Conservation (phyloP, 2,113 vertebrate species). For the Periophthalmus modestus region DNA sequence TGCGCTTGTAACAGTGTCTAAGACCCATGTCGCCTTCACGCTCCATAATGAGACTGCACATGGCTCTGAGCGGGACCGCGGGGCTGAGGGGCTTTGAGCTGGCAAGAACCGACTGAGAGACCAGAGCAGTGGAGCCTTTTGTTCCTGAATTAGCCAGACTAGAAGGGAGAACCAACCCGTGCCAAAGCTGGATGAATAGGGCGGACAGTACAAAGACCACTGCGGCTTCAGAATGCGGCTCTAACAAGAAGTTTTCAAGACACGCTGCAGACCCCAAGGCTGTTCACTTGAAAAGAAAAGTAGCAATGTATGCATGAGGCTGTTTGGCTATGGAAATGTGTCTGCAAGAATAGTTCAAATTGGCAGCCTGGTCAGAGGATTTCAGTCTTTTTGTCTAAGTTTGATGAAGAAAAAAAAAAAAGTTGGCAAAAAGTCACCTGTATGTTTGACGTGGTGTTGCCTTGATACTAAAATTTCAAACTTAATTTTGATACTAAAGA, state of each 20-base stretch:
- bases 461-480: too few species aligned
- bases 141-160: conserved; percentile 77
- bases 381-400: background rate
- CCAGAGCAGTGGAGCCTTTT: conserved; percentile 72
- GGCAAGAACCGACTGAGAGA: conserved; percentile 68
- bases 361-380: background rate
- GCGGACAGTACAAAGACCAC: conserved; percentile 54
- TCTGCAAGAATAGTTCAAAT: background rate
- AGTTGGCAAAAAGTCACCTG: background rate
- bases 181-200: conserved; percentile 63
- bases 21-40: conserved; percentile 69
- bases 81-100: conserved; percentile 34
- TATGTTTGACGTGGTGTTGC: too few species aligned
- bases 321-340: conserved; percentile 7
- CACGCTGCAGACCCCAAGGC: conserved; percentile 2
- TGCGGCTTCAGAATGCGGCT: conserved; percentile 53
- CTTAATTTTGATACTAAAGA: too few species aligned
- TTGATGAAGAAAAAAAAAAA: background rate
- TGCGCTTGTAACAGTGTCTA: conserved; percentile 71
- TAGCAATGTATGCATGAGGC: conserved; percentile 2
- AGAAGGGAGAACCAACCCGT: conserved; percentile 53
- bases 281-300: background rate
- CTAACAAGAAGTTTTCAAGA: conserved; percentile 57
- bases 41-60: conserved; percentile 72
- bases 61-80: conserved; percentile 55